Percentiles rank a stretch among this genome's conserved stretches.
Conservation (phyloP, 1,140 invertebrate species). For the Caenorhabditis inopinata region DNA sequence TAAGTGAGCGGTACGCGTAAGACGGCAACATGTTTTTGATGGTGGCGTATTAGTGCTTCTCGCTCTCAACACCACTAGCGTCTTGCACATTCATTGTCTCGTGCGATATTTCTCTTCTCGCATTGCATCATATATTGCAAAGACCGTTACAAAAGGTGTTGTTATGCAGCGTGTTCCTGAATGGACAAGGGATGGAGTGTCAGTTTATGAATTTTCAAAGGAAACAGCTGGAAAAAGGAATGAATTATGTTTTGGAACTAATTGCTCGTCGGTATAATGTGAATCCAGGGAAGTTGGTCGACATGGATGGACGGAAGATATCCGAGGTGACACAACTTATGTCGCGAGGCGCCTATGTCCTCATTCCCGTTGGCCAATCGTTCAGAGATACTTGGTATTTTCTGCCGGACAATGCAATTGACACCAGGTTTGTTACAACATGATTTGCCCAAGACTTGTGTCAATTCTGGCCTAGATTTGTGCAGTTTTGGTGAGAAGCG, state of each 20-base stretch:
- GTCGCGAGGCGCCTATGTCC: slow-evolving; percentile 56
- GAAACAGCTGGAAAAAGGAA: slow-evolving; percentile 54
- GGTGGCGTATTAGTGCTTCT: too few species aligned
- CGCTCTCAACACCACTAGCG: too few species aligned
- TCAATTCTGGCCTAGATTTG: too few species aligned
- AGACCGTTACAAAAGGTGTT: neutral
- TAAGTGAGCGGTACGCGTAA: too few species aligned
- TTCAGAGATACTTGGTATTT: slow-evolving; percentile 61
- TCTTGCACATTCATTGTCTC: too few species aligned
- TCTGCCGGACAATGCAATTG: slow-evolving; percentile 58
- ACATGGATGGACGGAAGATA: slow-evolving; percentile 55
- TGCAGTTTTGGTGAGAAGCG: too few species aligned
- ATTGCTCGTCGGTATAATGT: slow-evolving; percentile 53
- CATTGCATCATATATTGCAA: slow-evolving; percentile 10
- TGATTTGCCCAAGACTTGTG: slow-evolving; percentile 1
- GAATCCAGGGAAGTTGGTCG: slow-evolving; percentile 54
- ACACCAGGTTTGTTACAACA: slow-evolving; percentile 46
- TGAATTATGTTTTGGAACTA: slow-evolving; percentile 55
- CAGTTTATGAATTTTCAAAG: slow-evolving; percentile 52
- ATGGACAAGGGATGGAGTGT: slow-evolving; percentile 56
- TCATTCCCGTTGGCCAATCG: slow-evolving; percentile 53
- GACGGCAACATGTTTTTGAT: too few species aligned
- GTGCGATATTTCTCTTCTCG: neutral
- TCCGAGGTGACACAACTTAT: slow-evolving; percentile 52
- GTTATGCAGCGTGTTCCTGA: slow-evolving; percentile 54